Evolutionary conservation across 1,140 invertebrate genomes (phyloP), one percentile per base, ranked within the genome.

Genomic region (Drosophila parabipectinata): DNA sequence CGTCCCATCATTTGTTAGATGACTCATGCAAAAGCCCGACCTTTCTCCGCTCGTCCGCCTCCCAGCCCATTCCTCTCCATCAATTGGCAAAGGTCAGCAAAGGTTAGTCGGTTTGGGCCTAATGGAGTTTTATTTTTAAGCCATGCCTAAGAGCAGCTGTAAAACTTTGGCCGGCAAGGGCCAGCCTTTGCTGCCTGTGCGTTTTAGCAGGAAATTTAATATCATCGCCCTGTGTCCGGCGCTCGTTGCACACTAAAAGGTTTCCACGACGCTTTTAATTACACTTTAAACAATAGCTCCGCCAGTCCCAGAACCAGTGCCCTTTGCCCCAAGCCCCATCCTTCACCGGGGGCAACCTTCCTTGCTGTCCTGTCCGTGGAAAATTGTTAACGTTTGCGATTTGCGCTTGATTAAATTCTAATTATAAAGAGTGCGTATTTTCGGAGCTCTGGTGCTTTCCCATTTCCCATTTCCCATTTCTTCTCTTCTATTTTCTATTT

Each of bases 391-490:
- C 72, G 83, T 76, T 87, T 83, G 84, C 83, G 84, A 88, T 88
- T 88, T 83, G 84, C 83, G 84, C 83, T 88, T 88, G 83, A 88
- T 88, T 88, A 88, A 89, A 88, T 88, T 88, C 83, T 88, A 88
- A 88, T 88, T 88, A 88, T 88, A 88, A 88, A 89, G 79, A 84
- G 72, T 89, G 84, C 83, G 84, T 88, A 88, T 83, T 83, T 82
- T 63, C 62, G 63, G 57, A 24, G 14, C 12, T 24, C 18, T 28
- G 24, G 7, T 14, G 10, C 10, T 30, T 14, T n/a, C 15, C 37
- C 34, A 24, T 2, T 55, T n/a, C 15, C 37, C 34, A 24, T 2
- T 55, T 39, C 15, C 6, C 57, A 18, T 41, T 18, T 44, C 14
- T 34, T 5, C 6, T 18, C 47, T 66, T 61, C 57, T 18, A 18